Evolutionary conservation across 2,113 vertebrate genomes (phyloP).

Genomic region (Urocitellus parryii): DNA sequence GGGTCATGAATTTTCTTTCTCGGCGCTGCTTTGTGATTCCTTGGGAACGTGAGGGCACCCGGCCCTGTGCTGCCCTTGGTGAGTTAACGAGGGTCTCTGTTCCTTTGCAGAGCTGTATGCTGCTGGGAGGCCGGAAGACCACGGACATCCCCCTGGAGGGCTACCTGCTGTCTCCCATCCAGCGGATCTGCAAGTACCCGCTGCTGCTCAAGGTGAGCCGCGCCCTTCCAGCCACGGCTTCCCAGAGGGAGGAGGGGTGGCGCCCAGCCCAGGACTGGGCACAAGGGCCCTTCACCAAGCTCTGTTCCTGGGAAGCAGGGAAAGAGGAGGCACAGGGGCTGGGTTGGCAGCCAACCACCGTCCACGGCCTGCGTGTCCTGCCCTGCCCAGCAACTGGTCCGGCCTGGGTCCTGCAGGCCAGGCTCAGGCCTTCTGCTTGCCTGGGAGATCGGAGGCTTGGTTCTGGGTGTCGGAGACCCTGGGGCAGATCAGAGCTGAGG

Average conservation of each 20-base stretch:
- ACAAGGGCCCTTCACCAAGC: background rate
- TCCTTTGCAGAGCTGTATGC: slow-evolving; percentile 95
- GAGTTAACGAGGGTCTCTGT: slow-evolving; percentile 58
- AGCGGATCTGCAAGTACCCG: slow-evolving; percentile 99
- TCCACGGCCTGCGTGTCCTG: background rate
- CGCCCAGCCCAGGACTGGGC: background rate
- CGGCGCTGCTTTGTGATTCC: background rate
- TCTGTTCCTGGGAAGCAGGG: background rate
- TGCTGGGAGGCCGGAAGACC: slow-evolving; percentile 97
- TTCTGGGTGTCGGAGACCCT: background rate
- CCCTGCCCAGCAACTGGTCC: background rate
- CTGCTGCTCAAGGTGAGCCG: slow-evolving; percentile 95
- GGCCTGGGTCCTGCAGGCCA: background rate
- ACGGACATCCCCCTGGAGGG: slow-evolving; percentile 98
- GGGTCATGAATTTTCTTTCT: background rate
- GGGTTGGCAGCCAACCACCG: background rate
- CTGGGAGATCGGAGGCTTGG: background rate
- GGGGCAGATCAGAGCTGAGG: background rate
- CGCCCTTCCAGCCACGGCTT: too few relatives aligned
- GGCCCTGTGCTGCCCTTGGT: accelerated
- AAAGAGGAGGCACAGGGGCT: background rate
- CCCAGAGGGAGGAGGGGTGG: too few relatives aligned
- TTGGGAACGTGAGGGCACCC: too few relatives aligned
- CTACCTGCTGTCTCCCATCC: slow-evolving; percentile 97
- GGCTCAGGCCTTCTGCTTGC: background rate